Conservation (phyloP, 1,140 invertebrate species). For the Phymorhynchus buccinoides region DNA sequence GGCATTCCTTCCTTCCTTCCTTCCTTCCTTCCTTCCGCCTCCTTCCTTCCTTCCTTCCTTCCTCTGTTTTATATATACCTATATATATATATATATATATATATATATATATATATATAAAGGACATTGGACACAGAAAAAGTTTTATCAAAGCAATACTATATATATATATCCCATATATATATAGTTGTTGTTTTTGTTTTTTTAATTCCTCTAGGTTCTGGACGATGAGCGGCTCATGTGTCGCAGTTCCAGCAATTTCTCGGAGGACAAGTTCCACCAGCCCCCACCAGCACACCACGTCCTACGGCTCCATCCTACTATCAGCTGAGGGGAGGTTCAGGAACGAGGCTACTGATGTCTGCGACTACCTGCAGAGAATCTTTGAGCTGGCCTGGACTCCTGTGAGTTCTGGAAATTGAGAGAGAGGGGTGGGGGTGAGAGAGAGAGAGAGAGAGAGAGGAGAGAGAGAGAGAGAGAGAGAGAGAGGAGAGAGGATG, state of each 20-base stretch:
- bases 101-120: neutral
- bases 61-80: neutral
- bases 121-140: neutral
- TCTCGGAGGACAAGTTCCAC: slow-evolving; percentile 50
- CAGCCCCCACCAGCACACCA: slow-evolving; percentile 34
- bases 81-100: neutral
- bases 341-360: slow-evolving; percentile 50
- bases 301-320: slow-evolving; percentile 56
- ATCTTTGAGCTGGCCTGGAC: slow-evolving; percentile 54
- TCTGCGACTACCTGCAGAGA: slow-evolving; percentile 54
- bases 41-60: too few species aligned
- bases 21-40: too few species aligned
- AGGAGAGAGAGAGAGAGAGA: too few species aligned
- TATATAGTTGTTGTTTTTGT: neutral
- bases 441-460: neutral
- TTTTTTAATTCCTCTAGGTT: slow-evolving; percentile 39
- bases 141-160: neutral
- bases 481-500: too few species aligned
- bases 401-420: slow-evolving; percentile 48
- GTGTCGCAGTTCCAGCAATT: slow-evolving; percentile 46
- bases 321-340: slow-evolving; percentile 61
- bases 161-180: neutral
- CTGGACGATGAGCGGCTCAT: slow-evolving; percentile 54
- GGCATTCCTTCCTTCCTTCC: too few species aligned
- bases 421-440: neutral